These are phyloP conservation scores for Callaeas wilsoni DNA, from an alignment of 2,113 vertebrate species.

Conservation along the genomic window DNA sequence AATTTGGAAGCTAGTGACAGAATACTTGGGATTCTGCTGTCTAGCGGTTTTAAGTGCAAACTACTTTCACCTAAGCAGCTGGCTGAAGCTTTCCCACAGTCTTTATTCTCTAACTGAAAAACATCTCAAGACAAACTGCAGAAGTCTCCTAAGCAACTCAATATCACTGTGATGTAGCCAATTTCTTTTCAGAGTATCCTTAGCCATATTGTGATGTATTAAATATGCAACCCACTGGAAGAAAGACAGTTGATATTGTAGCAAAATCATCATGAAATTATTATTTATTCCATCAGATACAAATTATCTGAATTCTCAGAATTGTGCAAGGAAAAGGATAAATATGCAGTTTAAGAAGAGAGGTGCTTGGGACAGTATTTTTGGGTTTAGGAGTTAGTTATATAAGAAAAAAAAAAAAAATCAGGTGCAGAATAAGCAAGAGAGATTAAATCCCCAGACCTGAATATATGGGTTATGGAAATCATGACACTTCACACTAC, in stretches of 20 bases:
- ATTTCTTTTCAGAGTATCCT: background rate
- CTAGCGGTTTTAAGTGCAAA: background rate
- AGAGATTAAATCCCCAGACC: background rate
- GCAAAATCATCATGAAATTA: background rate
- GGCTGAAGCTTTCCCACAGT: background rate
- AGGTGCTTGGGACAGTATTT: background rate
- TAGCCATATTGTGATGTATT: background rate
- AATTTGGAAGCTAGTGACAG: background rate
- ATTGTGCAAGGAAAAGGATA: background rate
- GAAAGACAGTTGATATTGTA: background rate
- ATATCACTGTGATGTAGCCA: background rate
- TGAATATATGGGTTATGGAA: background rate
- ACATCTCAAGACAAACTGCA: background rate
- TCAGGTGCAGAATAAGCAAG: background rate
- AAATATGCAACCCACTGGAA: background rate
- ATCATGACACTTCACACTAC: background rate
- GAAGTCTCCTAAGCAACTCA: background rate
- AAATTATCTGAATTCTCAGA: background rate
- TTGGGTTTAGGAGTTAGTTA: background rate
- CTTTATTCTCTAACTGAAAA: background rate
- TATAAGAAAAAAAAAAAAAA: background rate
- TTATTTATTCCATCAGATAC: background rate
- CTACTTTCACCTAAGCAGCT: background rate
- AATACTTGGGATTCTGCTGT: background rate
- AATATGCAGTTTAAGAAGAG: background rate